phyloP scores from a whole-genome alignment of 2,888 invertebrate genomes.

The Mellilla xanthometata region DNA sequence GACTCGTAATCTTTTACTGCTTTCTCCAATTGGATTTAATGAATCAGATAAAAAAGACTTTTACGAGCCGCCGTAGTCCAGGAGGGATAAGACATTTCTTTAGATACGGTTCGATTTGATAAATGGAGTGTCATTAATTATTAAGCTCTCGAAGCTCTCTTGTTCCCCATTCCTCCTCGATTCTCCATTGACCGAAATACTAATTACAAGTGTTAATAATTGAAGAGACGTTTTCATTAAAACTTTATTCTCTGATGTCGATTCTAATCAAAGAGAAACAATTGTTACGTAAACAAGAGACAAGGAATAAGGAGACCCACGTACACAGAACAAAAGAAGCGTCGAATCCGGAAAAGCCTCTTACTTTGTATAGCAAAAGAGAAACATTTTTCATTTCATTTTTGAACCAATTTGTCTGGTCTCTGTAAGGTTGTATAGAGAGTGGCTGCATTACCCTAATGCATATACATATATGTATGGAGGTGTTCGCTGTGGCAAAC shows the following conservation, averaged over 20 bases:
- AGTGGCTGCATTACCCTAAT: constrained; percentile 16
- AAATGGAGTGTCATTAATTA: constrained; percentile 30
- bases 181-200: constrained; percentile 23
- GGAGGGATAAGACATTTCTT: constrained; percentile 9
- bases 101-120: constrained; percentile 27
- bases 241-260: constrained; percentile 5
- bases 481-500: constrained; percentile 13
- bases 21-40: constrained; percentile 3
- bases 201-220: constrained; percentile 23
- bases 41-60: constrained; percentile 5
- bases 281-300: constrained; percentile 1
- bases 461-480: constrained; percentile 9
- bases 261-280: not conserved
- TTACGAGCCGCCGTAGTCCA: too few relatives aligned
- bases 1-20: constrained; percentile 11
- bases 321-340: constrained; percentile 2
- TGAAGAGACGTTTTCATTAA: constrained; percentile 17
- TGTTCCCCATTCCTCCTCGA: constrained; percentile 7
- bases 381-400: constrained; percentile 8
- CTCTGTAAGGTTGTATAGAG: not conserved
- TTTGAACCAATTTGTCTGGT: constrained; percentile 7
- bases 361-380: constrained; percentile 1
- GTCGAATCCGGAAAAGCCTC: not conserved
- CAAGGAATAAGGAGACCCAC: not conserved
- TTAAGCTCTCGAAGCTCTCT: constrained; percentile 21